These are phyloP conservation scores for Pollachius pollachius DNA, from an alignment of 2,113 vertebrate species.

Conservation along the genomic window DNA sequence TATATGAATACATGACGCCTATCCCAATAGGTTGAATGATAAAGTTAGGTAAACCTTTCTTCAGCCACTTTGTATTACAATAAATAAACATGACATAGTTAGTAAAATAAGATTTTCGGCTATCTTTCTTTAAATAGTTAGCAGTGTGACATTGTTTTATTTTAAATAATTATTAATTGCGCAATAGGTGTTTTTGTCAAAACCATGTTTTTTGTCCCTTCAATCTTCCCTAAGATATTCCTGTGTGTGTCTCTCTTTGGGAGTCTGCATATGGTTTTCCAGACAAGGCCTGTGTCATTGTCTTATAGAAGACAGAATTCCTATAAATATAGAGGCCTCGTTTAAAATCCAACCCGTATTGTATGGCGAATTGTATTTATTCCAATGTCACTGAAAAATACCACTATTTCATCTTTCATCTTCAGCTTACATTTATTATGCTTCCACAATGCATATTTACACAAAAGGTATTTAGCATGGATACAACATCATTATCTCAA, in stretches of 20 bases:
- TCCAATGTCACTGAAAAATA: slow-evolving; percentile 48
- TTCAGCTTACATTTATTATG: slow-evolving; percentile 43
- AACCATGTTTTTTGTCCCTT: too few species aligned
- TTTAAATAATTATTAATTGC: too few species aligned
- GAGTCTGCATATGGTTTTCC: too few species aligned
- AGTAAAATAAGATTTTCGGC: too few species aligned
- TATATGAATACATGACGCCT: too few species aligned
- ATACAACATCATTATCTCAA: slow-evolving; percentile 64
- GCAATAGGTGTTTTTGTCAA: too few species aligned
- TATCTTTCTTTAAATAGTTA: too few species aligned
- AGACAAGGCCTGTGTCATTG: slow-evolving; percentile 26
- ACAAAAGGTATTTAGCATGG: slow-evolving; percentile 66
- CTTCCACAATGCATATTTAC: slow-evolving; percentile 52
- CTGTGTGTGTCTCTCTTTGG: slow-evolving; percentile 16
- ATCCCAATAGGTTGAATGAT: too few species aligned
- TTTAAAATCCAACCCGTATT: slow-evolving; percentile 39
- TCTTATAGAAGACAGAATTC: slow-evolving; percentile 19
- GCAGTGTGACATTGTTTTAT: too few species aligned
- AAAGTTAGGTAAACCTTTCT: too few species aligned
- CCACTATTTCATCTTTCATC: slow-evolving; percentile 46
- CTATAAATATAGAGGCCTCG: slow-evolving; percentile 29
- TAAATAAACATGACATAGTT: too few species aligned
- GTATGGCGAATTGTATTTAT: slow-evolving; percentile 59
- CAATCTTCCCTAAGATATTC: background rate
- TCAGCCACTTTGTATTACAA: too few species aligned